Evolutionary conservation across 2,113 vertebrate genomes (phyloP), one percentile per base, ranked within the genome.

Genomic region (Lipophrys pholis): DNA sequence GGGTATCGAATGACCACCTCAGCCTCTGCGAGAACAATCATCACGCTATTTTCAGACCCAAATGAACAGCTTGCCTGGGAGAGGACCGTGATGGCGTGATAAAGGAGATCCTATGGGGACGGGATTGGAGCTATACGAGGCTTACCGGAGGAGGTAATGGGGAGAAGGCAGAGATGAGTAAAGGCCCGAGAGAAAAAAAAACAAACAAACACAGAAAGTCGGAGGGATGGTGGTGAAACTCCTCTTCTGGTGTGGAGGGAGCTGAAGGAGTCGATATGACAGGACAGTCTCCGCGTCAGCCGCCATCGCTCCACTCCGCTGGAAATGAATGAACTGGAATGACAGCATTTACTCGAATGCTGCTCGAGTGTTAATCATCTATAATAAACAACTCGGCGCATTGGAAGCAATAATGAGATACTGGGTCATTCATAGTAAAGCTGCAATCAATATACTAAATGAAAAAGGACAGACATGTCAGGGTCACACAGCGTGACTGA

Each of bases 1-100:
- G 58, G 51, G 71, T 78, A 73, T 87, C 74, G 42, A 82, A 87
- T 78, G 85, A 85, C 78, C 86, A 84, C 84, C 67, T 80, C 69
- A 43, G 67, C 73, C 76, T 68, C 70, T 52, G 55, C 30, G 7
- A 74, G 46, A 72, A 84, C 45, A 54, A 70, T 74, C 66, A 49
- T 49, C 65, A 50, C 4, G 36, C 76, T 86, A 76, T 84, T 84
- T 77, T 73, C 64, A 87, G 77, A 61, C 74, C 73, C 56, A 73
- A 80, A 81, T 55, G 41, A 73, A 67, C 73, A 85, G 76, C 82
- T 73, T 75, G 84, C 64, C 46, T 48, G 1, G 21, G 10, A 81
- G 81, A 70, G 41, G 57, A 46, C 76, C 59, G 21, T 38, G 10
- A 45, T 54, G 58, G 14, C 41, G 10, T 78, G 67, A 76, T 73